Percentiles rank a stretch among this genome's conserved stretches.
phyloP scores from a whole-genome alignment of 1,140 invertebrate species.

The Nymphalis io region DNA sequence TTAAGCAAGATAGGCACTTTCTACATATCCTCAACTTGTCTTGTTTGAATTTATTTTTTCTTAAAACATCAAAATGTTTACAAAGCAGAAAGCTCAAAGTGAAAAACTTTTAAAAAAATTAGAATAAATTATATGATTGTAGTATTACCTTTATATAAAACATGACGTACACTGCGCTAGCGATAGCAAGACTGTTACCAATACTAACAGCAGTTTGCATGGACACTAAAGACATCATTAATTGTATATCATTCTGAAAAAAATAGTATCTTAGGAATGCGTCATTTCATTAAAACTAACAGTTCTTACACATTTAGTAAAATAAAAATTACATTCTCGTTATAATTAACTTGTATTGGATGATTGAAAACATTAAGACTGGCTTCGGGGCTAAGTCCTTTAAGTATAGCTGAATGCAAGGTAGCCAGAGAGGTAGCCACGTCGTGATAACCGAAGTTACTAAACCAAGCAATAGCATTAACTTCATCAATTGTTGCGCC shows the following conservation, averaged over 20 bases:
- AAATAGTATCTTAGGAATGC: not conserved
- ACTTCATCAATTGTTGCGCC: conserved; percentile 63
- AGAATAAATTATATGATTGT: no score
- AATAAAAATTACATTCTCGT: conserved; percentile 50
- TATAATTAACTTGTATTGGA: conserved; percentile 64
- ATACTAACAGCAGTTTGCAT: conserved; percentile 62
- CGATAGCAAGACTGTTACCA: conserved; percentile 64
- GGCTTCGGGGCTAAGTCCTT: conserved; percentile 45
- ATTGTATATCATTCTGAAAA: conserved; percentile 61
- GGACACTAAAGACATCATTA: conserved; percentile 55
- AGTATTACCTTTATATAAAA: conserved; percentile 85
- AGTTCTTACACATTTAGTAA: not conserved
- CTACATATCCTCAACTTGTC: no score
- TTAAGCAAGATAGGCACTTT: no score
- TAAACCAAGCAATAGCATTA: conserved; percentile 66
- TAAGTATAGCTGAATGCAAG: conserved; percentile 60
- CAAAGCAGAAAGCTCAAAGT: no score
- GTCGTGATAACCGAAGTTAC: conserved; percentile 72
- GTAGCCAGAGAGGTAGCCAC: conserved; percentile 61
- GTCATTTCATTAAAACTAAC: not conserved
- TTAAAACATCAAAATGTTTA: no score
- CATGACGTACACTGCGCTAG: conserved; percentile 69
- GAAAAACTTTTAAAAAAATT: no score
- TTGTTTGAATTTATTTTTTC: no score
- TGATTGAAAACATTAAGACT: conserved; percentile 61